Conservation (phyloP, 2,888 invertebrate genomes). For the Apamea sordens region DNA sequence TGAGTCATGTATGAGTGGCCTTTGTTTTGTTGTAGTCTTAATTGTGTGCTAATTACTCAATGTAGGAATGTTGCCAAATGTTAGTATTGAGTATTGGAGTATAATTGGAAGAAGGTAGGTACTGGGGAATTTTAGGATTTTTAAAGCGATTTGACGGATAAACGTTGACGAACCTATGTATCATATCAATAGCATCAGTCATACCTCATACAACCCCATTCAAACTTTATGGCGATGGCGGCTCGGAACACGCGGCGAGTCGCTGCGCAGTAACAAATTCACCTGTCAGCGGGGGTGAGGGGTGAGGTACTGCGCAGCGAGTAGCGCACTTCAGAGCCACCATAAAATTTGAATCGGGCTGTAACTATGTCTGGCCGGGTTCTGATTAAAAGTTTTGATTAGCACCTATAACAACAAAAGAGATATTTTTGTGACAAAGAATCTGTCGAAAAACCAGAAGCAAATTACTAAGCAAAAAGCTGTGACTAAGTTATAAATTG, state of each 20-base stretch:
- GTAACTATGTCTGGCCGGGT: not conserved
- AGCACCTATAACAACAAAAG: not conserved
- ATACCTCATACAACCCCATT: not conserved
- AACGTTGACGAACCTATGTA: not conserved
- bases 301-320: not conserved
- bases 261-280: not conserved
- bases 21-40: conserved; percentile 46
- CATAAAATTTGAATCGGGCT: not conserved
- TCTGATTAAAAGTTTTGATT: conserved; percentile 1
- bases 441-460: not conserved
- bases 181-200: not conserved
- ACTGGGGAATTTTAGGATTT: not conserved
- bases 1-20: conserved; percentile 43
- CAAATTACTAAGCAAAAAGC: not conserved
- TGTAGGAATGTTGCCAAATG: conserved; percentile 46
- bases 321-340: not conserved
- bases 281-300: not conserved
- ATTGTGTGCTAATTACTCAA: conserved; percentile 63
- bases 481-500: not conserved
- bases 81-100: conserved; percentile 2
- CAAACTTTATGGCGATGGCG: not conserved
- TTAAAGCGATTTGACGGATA: not conserved
- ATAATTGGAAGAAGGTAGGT: not conserved
- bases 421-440: not conserved
- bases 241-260: not conserved